A percentile compares a stretch with the other conserved stretches of the same genome.
Conservation (phyloP, 2,888 invertebrate species). For the Andrena bicolor region DNA sequence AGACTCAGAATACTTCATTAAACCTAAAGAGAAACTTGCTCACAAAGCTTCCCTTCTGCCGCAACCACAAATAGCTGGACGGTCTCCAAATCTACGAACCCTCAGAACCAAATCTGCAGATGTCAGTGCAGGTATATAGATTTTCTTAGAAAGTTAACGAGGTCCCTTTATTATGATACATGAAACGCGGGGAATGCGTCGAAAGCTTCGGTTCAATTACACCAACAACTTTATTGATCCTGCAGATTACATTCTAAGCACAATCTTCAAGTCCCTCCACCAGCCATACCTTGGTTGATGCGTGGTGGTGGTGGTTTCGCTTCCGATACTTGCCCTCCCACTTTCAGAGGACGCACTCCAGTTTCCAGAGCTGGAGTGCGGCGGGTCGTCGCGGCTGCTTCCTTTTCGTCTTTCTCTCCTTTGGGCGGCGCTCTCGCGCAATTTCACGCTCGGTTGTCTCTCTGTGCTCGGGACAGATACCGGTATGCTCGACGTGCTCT, state of each 20-base stretch:
- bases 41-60: no score
- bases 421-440: constrained; percentile 91
- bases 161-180: no score
- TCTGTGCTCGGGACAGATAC: constrained; percentile 77
- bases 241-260: neutral
- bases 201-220: no score
- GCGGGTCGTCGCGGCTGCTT: constrained; percentile 90
- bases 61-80: no score
- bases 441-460: constrained; percentile 87
- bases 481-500: constrained; percentile 81
- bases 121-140: neutral
- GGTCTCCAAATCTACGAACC: no score
- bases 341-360: constrained; percentile 98
- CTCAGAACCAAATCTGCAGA: neutral
- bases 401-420: constrained; percentile 90
- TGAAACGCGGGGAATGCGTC: no score
- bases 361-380: constrained; percentile 96
- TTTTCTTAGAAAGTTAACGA: no score
- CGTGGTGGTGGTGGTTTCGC: constrained; percentile 91
- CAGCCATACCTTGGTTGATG: constrained; percentile 81
- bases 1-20: neutral
- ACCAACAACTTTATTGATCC: neutral
- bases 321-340: constrained; percentile 93
- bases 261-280: neutral
- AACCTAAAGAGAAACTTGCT: no score